A percentile compares a stretch with the other conserved stretches of the same genome.
These are phyloP conservation scores for Cheiracanthium punctorium DNA, from an alignment of 2,888 invertebrate species.

Conservation along the genomic window DNA sequence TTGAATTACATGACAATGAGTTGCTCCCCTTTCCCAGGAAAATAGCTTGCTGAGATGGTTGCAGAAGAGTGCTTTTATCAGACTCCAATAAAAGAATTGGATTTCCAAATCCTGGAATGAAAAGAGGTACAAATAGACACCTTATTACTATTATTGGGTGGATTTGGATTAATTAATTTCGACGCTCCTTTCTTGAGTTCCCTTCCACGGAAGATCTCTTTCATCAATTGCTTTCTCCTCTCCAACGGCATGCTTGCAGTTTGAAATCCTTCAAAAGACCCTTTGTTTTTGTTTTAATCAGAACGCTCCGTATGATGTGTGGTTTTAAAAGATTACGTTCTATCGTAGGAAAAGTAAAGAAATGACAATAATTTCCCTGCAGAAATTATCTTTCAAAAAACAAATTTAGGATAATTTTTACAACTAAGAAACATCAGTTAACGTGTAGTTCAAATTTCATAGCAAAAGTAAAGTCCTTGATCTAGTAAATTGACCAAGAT, in stretches of 20 bases:
- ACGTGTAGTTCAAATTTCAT: no score
- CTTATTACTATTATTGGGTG: slow-evolving; percentile 32
- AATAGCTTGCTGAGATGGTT: slow-evolving; percentile 46
- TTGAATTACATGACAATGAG: no score
- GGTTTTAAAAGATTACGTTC: background rate
- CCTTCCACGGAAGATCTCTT: background rate
- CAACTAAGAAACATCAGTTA: no score
- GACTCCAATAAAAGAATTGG: slow-evolving; percentile 11
- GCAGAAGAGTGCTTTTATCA: slow-evolving; percentile 25
- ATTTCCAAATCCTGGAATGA: slow-evolving; percentile 25
- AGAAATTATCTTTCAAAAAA: no score
- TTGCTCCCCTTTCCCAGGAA: slow-evolving; percentile 11
- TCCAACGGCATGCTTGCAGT: background rate
- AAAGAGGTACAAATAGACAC: slow-evolving; percentile 36
- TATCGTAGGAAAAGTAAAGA: background rate
- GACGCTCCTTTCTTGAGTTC: background rate
- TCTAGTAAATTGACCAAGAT: no score
- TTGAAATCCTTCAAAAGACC: no score
- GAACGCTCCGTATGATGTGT: background rate
- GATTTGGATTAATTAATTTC: slow-evolving; percentile 45
- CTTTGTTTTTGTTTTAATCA: no score
- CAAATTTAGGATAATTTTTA: no score
- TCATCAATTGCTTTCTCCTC: background rate
- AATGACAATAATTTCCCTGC: no score
- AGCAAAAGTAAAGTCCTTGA: no score